These are phyloP conservation scores for Kobus ellipsiprymnus DNA, from an alignment of 2,113 vertebrate species.

Conservation along the genomic window DNA sequence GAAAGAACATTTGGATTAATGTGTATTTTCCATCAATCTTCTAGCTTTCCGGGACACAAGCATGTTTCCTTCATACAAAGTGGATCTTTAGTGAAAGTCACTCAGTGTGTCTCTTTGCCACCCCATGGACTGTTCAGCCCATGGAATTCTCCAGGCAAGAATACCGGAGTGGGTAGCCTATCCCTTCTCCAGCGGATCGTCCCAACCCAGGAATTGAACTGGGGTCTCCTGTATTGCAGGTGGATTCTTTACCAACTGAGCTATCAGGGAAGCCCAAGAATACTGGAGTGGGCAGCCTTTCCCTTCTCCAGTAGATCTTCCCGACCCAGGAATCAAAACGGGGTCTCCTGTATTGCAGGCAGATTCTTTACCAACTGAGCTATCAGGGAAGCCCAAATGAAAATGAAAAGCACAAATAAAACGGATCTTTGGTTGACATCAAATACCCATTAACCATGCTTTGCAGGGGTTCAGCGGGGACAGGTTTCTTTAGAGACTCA, in stretches of 20 bases:
- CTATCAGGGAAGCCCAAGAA: background rate
- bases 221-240: background rate
- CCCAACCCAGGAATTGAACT: background rate
- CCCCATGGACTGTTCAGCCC: background rate
- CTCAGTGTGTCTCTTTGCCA: background rate
- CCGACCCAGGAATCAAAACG: rapidly evolving
- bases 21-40: slow-evolving; percentile 19
- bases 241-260: background rate
- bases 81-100: background rate
- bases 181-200: background rate
- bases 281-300: background rate
- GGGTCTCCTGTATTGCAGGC: background rate
- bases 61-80: slow-evolving; percentile 49
- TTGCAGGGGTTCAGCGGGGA: background rate
- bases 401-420: slow-evolving; percentile 34
- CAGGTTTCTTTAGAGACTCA: slow-evolving; percentile 57
- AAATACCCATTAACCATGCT: background rate
- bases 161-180: background rate
- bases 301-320: background rate
- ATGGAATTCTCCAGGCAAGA: background rate
- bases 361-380: background rate
- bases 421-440: background rate
- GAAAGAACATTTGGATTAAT: slow-evolving; percentile 49
- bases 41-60: background rate
- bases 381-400: background rate